phyloP scores from a whole-genome alignment of 1,140 invertebrate species.

The Hirudo medicinalis region DNA sequence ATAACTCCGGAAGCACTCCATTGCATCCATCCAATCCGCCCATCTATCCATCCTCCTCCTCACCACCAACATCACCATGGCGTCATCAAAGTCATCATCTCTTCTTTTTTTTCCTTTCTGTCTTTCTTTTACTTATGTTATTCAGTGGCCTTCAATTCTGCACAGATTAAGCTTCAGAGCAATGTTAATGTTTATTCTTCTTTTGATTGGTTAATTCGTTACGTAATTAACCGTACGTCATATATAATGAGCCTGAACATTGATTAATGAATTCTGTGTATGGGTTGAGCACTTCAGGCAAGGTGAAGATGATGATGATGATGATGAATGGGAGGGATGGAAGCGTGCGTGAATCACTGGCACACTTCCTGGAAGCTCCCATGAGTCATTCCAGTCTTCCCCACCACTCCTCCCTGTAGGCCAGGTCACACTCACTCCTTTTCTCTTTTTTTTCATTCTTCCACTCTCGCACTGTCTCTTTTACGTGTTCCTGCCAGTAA shows the following conservation, averaged over 20 bases:
- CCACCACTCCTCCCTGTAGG: background rate
- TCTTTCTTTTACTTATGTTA: background rate
- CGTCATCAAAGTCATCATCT: too few relatives aligned
- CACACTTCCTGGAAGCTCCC: background rate
- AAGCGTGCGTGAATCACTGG: too few relatives aligned
- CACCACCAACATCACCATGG: background rate
- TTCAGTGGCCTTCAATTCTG: background rate
- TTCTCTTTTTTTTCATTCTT: background rate
- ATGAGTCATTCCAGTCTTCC: background rate
- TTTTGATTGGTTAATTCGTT: too few relatives aligned
- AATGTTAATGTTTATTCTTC: too few relatives aligned
- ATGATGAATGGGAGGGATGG: too few relatives aligned
- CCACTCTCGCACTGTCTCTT: background rate
- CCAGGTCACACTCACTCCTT: background rate
- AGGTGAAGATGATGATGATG: too few relatives aligned
- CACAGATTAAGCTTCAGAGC: too few relatives aligned
- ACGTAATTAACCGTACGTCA: too few relatives aligned
- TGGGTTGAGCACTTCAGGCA: too few relatives aligned
- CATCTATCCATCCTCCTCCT: background rate
- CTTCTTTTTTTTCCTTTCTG: background rate
- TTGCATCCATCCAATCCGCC: background rate
- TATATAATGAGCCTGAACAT: too few relatives aligned
- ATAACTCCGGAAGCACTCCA: background rate
- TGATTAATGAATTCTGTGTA: too few relatives aligned
- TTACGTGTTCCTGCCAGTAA: background rate